A percentile compares a stretch with the other conserved stretches of the same genome.
Conservation (phyloP, 2,888 invertebrate species). For the Cremastinae sp. region DNA sequence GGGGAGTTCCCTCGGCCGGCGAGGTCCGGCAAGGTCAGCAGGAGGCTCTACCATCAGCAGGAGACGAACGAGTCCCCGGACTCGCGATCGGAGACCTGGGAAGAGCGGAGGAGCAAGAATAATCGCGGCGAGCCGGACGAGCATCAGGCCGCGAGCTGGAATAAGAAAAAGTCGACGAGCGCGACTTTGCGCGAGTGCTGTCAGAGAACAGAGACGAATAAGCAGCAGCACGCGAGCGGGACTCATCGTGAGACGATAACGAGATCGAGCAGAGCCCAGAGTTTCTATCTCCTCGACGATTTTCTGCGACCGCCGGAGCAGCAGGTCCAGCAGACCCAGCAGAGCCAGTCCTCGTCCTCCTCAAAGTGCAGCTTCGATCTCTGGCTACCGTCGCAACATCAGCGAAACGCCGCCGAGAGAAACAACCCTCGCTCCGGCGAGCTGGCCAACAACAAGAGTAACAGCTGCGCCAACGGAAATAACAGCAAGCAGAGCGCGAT, state of each 20-base stretch:
- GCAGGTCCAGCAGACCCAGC: slow-evolving; percentile 62
- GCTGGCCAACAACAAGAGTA: slow-evolving; percentile 48
- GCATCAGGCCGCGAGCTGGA: slow-evolving; percentile 55
- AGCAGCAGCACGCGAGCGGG: slow-evolving; percentile 50
- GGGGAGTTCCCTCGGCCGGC: slow-evolving; percentile 67
- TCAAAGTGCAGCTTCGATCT: slow-evolving; percentile 76
- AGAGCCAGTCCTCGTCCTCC: slow-evolving; percentile 55
- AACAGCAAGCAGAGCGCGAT: slow-evolving; percentile 12
- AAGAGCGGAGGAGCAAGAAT: slow-evolving; percentile 54
- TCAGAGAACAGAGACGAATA: slow-evolving; percentile 53
- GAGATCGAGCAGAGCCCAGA: slow-evolving; percentile 79
- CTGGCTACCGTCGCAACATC: slow-evolving; percentile 75
- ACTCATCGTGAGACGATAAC: slow-evolving; percentile 66
- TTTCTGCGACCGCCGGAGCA: slow-evolving; percentile 76
- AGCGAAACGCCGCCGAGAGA: slow-evolving; percentile 59
- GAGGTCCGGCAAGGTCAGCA: slow-evolving; percentile 70
- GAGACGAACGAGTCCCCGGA: slow-evolving; percentile 66
- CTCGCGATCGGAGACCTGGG: slow-evolving; percentile 49
- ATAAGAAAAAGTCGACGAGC: slow-evolving; percentile 50
- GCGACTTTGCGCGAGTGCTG: slow-evolving; percentile 39
- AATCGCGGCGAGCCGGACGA: slow-evolving; percentile 53
- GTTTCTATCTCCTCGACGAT: slow-evolving; percentile 81
- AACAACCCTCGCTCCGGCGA: slow-evolving; percentile 64
- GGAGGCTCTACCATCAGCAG: slow-evolving; percentile 74
- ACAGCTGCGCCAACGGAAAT: slow-evolving; percentile 18